These are phyloP conservation scores for Brenthis daphne DNA, from an alignment of 2,888 invertebrate genomes.

Conservation along the genomic window DNA sequence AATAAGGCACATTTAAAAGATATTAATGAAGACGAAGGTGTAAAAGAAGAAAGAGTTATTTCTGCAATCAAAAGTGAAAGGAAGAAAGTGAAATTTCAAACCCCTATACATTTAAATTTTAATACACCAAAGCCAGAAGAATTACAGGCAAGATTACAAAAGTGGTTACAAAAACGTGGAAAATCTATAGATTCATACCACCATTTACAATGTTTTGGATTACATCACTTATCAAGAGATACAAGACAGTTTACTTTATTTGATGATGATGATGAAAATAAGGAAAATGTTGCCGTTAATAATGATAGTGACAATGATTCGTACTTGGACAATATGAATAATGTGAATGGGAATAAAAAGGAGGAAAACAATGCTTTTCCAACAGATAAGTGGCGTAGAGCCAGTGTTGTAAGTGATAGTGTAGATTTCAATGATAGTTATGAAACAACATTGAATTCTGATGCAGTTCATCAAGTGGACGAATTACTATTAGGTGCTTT, in stretches of 20 bases:
- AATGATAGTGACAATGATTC: conserved; percentile 71
- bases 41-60: conserved; percentile 55
- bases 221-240: conserved; percentile 55
- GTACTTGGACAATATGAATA: conserved; percentile 61
- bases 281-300: conserved; percentile 75
- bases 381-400: conserved; percentile 60
- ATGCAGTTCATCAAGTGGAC: conserved; percentile 46
- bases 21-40: conserved; percentile 58
- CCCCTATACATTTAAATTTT: conserved; percentile 55
- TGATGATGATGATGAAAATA: conserved; percentile 70
- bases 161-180: conserved; percentile 78
- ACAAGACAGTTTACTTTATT: conserved; percentile 44
- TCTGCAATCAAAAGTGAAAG: conserved; percentile 71
- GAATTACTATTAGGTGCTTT: conserved; percentile 73
- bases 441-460: conserved; percentile 54
- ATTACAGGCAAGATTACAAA: conserved; percentile 65
- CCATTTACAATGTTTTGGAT: conserved; percentile 80
- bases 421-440: conserved; percentile 57
- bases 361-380: conserved; percentile 39
- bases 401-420: conserved; percentile 58
- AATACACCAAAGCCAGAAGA: conserved; percentile 71
- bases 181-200: conserved; percentile 74
- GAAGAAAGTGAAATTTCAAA: conserved; percentile 69
- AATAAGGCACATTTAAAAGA: conserved; percentile 56
- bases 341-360: conserved; percentile 44